Evolutionary conservation across 2,797 vertebrate species (phyloP).

Genomic region (Apogon talboti): DNA sequence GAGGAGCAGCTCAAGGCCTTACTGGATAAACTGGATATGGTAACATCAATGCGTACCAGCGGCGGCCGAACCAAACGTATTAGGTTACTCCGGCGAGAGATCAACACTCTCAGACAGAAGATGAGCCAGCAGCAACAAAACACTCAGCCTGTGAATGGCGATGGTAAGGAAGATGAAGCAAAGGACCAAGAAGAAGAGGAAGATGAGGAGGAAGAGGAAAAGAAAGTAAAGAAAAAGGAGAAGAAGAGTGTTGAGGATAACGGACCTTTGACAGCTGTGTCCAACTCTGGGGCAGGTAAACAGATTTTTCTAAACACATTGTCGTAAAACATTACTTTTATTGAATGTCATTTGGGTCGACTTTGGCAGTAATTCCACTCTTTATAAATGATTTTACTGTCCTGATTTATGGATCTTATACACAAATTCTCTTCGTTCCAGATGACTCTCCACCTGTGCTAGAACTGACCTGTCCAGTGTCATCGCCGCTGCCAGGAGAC

Average conservation of each 20-base stretch:
- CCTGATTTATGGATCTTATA: constrained; percentile 4
- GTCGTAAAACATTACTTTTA: not conserved
- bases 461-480: constrained; percentile 92
- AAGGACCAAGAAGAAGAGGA: constrained; percentile 63
- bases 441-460: constrained; percentile 91
- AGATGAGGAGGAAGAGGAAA: constrained; percentile 25
- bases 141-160: constrained; percentile 77
- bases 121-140: constrained; percentile 86
- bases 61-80: constrained; percentile 93
- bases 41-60: constrained; percentile 91
- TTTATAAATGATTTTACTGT: not conserved
- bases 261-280: constrained; percentile 55
- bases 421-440: constrained; percentile 58
- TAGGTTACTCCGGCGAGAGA: constrained; percentile 91
- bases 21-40: constrained; percentile 94
- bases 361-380: not conserved
- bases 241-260: constrained; percentile 50
- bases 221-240: constrained; percentile 50
- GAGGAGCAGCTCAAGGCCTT: constrained; percentile 94
- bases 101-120: constrained; percentile 90
- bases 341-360: not conserved
- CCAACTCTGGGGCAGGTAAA: constrained; percentile 65
- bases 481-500: constrained; percentile 90
- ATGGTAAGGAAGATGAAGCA: constrained; percentile 59
- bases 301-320: not conserved